Evolutionary conservation across 64 coral and sea anemone species (phyloP).

Genomic region (Montipora foliosa): DNA sequence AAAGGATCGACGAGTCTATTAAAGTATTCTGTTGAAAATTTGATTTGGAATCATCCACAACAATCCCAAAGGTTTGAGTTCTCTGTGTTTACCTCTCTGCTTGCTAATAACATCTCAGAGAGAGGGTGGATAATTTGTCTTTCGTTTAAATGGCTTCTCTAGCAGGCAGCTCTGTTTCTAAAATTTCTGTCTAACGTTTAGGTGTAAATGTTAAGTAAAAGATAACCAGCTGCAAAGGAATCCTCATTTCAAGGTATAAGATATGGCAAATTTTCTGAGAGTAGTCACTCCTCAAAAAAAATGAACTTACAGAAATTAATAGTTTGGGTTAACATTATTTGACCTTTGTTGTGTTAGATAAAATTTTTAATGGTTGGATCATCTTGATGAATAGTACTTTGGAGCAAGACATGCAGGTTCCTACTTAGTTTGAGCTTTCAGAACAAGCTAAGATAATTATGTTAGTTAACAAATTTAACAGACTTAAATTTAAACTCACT

Average conservation of each 20-base stretch:
- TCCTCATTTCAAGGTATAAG: no score
- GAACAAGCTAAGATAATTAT: background rate
- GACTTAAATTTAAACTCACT: background rate
- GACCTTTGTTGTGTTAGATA: background rate
- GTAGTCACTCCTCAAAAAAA: slow-evolving; percentile 8
- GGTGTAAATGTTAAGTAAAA: no score
- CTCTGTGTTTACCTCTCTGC: slow-evolving; percentile 7
- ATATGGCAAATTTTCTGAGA: background rate
- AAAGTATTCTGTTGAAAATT: no score
- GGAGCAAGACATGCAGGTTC: no score
- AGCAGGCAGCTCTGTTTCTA: background rate
- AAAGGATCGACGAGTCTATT: no score
- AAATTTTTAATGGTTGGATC: no score
- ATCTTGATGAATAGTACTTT: no score
- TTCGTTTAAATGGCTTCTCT: background rate
- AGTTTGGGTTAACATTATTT: background rate
- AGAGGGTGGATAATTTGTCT: background rate
- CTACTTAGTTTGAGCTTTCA: background rate
- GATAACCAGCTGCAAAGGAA: no score
- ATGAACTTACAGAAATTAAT: background rate
- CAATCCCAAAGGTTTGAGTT: background rate
- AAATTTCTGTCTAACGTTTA: background rate
- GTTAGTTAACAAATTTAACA: slow-evolving; percentile 1
- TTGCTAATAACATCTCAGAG: slow-evolving; percentile 1
- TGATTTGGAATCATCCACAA: no score